Evolutionary conservation across 2,888 invertebrate genomes (phyloP).

Genomic region (Marronus borbonicus): DNA sequence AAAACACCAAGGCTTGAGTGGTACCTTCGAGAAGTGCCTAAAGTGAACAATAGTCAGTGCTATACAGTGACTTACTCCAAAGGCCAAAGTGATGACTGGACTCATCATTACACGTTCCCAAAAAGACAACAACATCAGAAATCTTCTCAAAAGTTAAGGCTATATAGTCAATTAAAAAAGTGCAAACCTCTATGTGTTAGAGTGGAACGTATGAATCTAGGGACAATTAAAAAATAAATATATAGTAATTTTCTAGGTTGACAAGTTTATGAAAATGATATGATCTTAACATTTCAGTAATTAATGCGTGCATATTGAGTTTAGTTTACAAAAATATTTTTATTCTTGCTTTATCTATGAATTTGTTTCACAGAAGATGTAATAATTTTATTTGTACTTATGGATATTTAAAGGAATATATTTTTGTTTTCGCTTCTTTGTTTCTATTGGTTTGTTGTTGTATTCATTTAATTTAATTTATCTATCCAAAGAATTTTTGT

Average conservation of each 20-base stretch:
- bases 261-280: too few species aligned
- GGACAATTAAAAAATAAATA: constrained; percentile 19
- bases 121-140: constrained; percentile 58
- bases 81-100: constrained; percentile 3
- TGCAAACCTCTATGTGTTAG: constrained; percentile 53
- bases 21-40: constrained; percentile 59
- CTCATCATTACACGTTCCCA: constrained; percentile 57
- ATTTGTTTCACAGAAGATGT: not conserved
- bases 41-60: constrained; percentile 43
- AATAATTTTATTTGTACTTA: constrained; percentile 1
- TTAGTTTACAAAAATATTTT: not conserved
- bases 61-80: constrained; percentile 34
- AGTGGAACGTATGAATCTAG: constrained; percentile 50
- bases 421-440: constrained; percentile 10
- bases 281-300: not conserved
- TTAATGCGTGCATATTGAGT: constrained; percentile 16
- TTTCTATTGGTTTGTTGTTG: constrained; percentile 6
- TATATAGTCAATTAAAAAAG: constrained; percentile 43
- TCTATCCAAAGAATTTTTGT: constrained; percentile 33
- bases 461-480: not conserved
- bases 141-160: constrained; percentile 49
- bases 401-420: constrained; percentile 1
- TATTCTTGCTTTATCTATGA: not conserved
- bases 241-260: not conserved
- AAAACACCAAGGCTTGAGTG: constrained; percentile 60